Percentiles rank a stretch among this genome's conserved stretches.
Conservation (phyloP, 2,113 vertebrate species). For the Rhadina sibilatrix region DNA sequence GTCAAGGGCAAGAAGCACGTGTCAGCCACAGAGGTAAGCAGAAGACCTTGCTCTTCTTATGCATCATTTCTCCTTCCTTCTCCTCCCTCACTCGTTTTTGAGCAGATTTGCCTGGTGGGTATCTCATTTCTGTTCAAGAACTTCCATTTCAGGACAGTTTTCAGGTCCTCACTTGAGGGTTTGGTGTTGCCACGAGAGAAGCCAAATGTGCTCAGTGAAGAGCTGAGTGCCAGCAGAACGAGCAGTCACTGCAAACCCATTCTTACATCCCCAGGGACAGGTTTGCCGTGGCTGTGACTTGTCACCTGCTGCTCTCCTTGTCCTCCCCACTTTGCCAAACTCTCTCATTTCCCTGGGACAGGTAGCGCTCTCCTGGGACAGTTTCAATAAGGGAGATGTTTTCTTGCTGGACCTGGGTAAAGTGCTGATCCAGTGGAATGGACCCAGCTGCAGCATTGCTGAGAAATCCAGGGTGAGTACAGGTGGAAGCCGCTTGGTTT, state of each 20-base stretch:
- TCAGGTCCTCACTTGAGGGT: neutral
- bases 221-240: neutral
- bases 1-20: slow-evolving; percentile 87
- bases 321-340: fast-evolving
- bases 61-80: neutral
- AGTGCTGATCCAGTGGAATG: slow-evolving; percentile 90
- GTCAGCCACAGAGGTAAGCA: slow-evolving; percentile 82
- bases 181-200: neutral
- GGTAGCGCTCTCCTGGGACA: slow-evolving; percentile 88
- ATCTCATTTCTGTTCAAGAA: neutral
- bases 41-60: neutral
- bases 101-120: neutral
- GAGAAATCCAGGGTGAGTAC: slow-evolving; percentile 85
- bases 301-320: neutral
- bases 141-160: neutral
- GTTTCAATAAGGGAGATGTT: slow-evolving; percentile 87
- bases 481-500: neutral
- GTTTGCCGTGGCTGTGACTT: neutral
- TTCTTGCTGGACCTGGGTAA: slow-evolving; percentile 90
- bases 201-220: neutral
- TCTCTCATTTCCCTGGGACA: slow-evolving; percentile 1
- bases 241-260: neutral
- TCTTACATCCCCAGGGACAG: neutral
- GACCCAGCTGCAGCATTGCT: slow-evolving; percentile 83
- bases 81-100: neutral